Conservation (phyloP, 2,797 vertebrate genomes). For the Eptatretus atami region DNA sequence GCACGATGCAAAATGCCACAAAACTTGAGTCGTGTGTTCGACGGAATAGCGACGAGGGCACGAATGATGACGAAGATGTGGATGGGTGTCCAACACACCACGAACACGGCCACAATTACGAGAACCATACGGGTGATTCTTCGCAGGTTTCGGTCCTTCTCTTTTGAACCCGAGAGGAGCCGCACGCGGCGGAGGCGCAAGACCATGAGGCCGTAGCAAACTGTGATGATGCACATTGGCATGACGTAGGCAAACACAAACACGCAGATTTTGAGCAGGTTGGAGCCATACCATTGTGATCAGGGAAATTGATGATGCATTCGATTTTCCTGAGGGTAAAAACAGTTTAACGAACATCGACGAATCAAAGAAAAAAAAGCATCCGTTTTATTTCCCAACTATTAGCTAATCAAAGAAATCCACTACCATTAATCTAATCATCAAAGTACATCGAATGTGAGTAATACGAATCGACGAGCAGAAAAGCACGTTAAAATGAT, state of each 20-base stretch:
- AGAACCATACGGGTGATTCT: conserved; percentile 89
- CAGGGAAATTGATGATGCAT: conserved; percentile 44
- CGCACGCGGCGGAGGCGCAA: conserved; percentile 62
- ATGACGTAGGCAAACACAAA: conserved; percentile 78
- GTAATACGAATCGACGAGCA: no score
- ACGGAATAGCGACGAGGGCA: conserved; percentile 42
- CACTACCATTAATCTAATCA: no score
- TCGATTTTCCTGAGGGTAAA: conserved; percentile 21
- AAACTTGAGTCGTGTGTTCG: conserved; percentile 31
- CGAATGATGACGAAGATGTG: conserved; percentile 83
- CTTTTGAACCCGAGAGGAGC: conserved; percentile 67
- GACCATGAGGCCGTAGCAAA: conserved; percentile 85
- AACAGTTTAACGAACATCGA: background rate
- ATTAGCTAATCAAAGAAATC: no score
- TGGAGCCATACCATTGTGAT: conserved; percentile 64
- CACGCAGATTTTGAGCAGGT: conserved; percentile 58
- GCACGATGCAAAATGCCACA: conserved; percentile 70
- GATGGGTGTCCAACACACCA: conserved; percentile 88
- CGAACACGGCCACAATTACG: conserved; percentile 72
- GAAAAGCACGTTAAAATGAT: no score
- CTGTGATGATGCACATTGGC: conserved; percentile 65
- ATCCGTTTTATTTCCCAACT: background rate
- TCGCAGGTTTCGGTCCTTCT: conserved; percentile 59
- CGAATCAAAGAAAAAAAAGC: background rate
- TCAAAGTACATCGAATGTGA: no score